Percentiles rank a stretch among this genome's conserved stretches.
phyloP scores from a whole-genome alignment of 2,888 invertebrate genomes.

The Tipula confusa region DNA sequence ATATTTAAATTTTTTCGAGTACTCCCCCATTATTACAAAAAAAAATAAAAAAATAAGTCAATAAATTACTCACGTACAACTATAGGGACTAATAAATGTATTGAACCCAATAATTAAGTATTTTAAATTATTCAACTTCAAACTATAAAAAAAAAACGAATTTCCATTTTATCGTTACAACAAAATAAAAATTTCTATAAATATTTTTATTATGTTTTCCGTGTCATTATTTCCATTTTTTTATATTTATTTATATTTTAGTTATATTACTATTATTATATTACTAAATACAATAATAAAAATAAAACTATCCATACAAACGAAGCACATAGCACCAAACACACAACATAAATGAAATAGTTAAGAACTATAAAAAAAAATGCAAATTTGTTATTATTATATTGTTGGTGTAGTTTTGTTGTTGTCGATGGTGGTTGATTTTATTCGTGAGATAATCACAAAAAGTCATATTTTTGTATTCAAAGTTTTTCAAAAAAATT shows the following conservation, averaged over 20 bases:
- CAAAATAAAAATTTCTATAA: neutral
- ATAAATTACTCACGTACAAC: neutral
- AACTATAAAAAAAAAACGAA: neutral
- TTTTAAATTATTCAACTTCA: conserved; percentile 25
- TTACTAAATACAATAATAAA: neutral
- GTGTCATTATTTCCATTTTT: conserved; percentile 14
- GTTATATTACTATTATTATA: conserved; percentile 13
- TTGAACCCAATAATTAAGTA: conserved; percentile 25
- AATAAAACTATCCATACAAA: neutral
- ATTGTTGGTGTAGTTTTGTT: neutral
- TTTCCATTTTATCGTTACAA: conserved; percentile 20
- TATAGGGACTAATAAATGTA: neutral
- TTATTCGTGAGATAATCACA: neutral
- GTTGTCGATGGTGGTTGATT: neutral
- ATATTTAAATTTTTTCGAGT: neutral
- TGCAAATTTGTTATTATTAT: neutral
- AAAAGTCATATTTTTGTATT: conserved; percentile 12
- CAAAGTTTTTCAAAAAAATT: neutral
- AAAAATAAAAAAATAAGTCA: neutral
- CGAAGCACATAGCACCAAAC: neutral
- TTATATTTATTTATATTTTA: neutral
- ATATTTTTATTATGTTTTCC: conserved; percentile 12
- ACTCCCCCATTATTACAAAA: neutral
- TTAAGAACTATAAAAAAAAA: neutral
- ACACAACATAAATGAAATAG: neutral